Evolutionary conservation across 2,113 vertebrate species (phyloP).

Genomic region (Lanius collurio): DNA sequence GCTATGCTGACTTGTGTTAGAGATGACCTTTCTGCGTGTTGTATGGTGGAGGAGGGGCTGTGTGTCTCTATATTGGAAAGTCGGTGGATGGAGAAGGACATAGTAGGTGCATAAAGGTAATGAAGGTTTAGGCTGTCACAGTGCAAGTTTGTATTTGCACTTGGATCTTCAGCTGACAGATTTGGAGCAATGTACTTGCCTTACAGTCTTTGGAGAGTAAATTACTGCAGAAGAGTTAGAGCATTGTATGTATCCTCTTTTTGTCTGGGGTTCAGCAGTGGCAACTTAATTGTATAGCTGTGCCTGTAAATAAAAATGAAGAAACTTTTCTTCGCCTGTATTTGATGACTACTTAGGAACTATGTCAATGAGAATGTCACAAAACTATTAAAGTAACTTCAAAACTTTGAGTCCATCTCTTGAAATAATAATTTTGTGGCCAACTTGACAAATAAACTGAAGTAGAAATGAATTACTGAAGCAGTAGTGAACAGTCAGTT

Average conservation of each 20-base stretch:
- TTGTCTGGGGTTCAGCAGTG: rapidly evolving
- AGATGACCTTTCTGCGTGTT: neutral
- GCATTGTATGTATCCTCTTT: neutral
- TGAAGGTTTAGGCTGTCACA: neutral
- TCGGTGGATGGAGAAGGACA: neutral
- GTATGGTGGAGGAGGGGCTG: neutral
- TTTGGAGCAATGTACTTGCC: neutral
- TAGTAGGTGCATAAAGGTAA: neutral
- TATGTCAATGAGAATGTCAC: rapidly evolving
- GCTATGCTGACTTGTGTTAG: neutral
- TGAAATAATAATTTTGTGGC: neutral
- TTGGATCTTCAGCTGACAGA: neutral
- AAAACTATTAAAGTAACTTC: neutral
- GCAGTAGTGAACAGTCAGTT: neutral
- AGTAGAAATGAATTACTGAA: neutral
- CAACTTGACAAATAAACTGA: neutral
- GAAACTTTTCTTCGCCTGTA: neutral
- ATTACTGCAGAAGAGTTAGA: neutral
- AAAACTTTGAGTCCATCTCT: neutral
- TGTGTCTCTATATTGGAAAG: neutral
- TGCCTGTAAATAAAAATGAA: neutral
- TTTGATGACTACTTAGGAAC: neutral
- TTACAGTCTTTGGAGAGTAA: neutral
- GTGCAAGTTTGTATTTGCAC: neutral
- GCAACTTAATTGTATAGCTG: neutral